These are phyloP conservation scores for Noctua comes DNA, from an alignment of 2,888 invertebrate species.

Conservation along the genomic window DNA sequence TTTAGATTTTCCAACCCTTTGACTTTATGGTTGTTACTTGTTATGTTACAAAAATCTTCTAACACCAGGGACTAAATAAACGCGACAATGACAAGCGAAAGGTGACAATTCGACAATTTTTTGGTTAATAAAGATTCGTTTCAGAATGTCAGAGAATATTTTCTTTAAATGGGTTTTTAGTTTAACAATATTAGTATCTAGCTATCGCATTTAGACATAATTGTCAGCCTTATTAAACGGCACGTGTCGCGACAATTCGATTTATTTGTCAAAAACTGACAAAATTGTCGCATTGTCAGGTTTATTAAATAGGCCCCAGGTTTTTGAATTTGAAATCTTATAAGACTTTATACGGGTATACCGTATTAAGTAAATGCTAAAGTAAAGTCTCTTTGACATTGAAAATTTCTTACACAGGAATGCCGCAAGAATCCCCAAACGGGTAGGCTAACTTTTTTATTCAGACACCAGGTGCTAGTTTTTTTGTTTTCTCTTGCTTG, in stretches of 20 bases:
- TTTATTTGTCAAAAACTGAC: neutral
- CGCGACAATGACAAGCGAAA: neutral
- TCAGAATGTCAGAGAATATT: too few species aligned
- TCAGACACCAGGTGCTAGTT: neutral
- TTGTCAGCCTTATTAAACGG: neutral
- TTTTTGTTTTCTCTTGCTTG: slow-evolving; percentile 15
- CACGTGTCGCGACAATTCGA: neutral
- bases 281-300: neutral
- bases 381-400: neutral
- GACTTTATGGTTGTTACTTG: neutral
- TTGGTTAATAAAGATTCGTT: neutral
- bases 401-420: neutral
- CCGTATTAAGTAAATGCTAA: too few species aligned
- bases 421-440: too few species aligned
- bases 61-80: neutral
- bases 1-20: neutral
- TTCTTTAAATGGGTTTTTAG: neutral
- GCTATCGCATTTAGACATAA: neutral
- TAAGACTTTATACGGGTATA: too few species aligned
- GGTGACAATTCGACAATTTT: neutral
- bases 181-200: neutral
- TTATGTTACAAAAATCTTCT: neutral
- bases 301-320: neutral
- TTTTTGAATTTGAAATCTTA: too few species aligned
- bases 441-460: neutral